Evolutionary conservation across 2,113 vertebrate species (phyloP).

Genomic region (Hemicordylus capensis): DNA sequence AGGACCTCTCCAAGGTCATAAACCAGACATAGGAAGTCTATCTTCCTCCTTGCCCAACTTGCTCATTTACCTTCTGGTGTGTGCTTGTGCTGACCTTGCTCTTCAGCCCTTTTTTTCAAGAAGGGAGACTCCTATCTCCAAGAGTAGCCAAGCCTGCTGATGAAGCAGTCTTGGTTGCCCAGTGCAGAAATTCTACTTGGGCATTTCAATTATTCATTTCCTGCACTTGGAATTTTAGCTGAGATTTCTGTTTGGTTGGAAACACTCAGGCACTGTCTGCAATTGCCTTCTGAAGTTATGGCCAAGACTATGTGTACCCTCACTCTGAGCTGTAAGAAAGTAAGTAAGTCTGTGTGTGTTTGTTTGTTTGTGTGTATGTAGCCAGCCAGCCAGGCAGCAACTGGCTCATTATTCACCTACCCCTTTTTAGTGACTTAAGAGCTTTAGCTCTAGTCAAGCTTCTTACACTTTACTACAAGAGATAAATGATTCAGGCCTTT

Average conservation of each 20-base stretch:
- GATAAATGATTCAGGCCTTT: not conserved
- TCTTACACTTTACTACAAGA: not conserved
- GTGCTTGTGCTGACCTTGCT: not conserved
- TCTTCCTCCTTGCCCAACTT: not conserved
- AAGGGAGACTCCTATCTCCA: not conserved
- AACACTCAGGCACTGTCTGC: not conserved
- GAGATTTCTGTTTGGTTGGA: not conserved
- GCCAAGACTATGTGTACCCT: too few species aligned
- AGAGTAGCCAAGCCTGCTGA: not conserved
- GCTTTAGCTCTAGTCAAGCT: not conserved
- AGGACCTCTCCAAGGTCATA: not conserved
- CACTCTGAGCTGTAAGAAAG: too few species aligned
- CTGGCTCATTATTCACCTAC: not conserved
- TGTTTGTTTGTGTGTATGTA: too few species aligned
- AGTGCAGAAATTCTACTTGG: not conserved
- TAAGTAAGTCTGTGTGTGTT: too few species aligned
- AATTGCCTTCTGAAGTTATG: not conserved
- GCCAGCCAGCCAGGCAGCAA: too few species aligned
- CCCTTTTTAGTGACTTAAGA: not conserved
- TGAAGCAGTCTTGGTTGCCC: not conserved
- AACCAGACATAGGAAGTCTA: not conserved
- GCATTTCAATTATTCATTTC: not conserved
- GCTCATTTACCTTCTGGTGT: not conserved
- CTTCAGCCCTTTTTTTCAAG: not conserved
- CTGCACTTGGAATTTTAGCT: not conserved